Evolutionary conservation across 2,888 invertebrate species (phyloP).

Genomic region (Crocallis elinguaria): DNA sequence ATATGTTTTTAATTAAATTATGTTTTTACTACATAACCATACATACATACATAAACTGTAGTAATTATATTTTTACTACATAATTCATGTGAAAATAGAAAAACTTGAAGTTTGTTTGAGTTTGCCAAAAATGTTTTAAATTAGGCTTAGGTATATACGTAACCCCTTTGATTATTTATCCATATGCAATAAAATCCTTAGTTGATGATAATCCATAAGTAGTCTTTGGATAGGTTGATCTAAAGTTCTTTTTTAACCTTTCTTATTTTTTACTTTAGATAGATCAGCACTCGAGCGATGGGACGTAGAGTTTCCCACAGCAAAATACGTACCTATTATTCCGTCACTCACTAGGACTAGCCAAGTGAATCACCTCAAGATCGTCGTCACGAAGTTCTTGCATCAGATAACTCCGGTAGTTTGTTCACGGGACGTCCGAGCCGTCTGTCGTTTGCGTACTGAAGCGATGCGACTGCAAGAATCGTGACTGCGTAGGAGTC

Average conservation of each 20-base stretch:
- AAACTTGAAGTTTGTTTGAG: too few relatives aligned
- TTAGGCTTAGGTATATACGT: too few relatives aligned
- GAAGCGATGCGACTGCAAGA: slow-evolving; percentile 47
- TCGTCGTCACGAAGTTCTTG: slow-evolving; percentile 74
- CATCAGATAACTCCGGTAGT: slow-evolving; percentile 81
- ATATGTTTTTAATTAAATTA: too few relatives aligned
- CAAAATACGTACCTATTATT: slow-evolving; percentile 20
- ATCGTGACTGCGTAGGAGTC: slow-evolving; percentile 76
- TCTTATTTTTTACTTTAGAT: background rate
- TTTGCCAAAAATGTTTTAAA: too few relatives aligned
- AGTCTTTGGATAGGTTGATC: too few relatives aligned
- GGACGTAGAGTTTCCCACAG: background rate
- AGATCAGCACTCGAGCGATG: slow-evolving; percentile 4
- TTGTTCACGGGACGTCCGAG: slow-evolving; percentile 71
- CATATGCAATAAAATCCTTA: too few relatives aligned
- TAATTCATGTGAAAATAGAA: too few relatives aligned
- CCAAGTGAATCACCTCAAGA: slow-evolving; percentile 57
- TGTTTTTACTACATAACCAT: too few relatives aligned
- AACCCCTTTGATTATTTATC: too few relatives aligned
- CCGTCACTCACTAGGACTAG: slow-evolving; percentile 37
- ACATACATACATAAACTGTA: too few relatives aligned
- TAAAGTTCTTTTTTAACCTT: background rate
- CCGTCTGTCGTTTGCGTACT: slow-evolving; percentile 72
- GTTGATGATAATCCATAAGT: too few relatives aligned
- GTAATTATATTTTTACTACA: too few relatives aligned